Base-by-base conservation (phyloP, 2,888 invertebrate species). In the Eumerus sabulonum region DNA sequence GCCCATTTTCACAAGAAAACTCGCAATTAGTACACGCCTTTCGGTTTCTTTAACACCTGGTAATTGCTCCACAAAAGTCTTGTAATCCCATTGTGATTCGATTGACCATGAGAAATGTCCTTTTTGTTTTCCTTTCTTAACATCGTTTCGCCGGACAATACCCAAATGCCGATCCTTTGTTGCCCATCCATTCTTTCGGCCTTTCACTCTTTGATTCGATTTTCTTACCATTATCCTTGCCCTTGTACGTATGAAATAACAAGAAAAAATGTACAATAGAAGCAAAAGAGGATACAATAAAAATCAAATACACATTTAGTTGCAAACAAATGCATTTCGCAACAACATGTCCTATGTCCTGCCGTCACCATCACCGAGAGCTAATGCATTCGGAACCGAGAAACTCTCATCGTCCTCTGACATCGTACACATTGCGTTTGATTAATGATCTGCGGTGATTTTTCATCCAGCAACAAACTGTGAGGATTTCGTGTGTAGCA, bases 11-110 rank as follows among this genome's bases (percentile, higher is more conserved):
- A 68, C 74, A 70, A 60, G 73, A 79, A 70, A 63, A 72, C 11
- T 68, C 64, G 60, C 68, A 79, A 74, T 79, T 74, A 79, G 73
- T 79, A 59, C 64, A 74, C 79, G 79, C 79, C 79, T 59, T 70
- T 74, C 68, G 79, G 79, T 74, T 73, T 68, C 56, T 9, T 70
- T 74, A 74, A 67, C 79, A 79, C 79, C 79, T 79, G 79, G 79
- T 79, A 79, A 79, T 79, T 79, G 74, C 74, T 79, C 74, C 74
- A 79, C 79, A 79, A 79, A 79, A 79, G 79, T 79, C 79, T 16
- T 74, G 68, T 79, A 74, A 70, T 70, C 64, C 74, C 45, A 73
- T 79, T 79, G 79, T 74, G 48, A 64, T 54, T 63, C 60, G 11
- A 68, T 74, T 74, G 79, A 79, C 79, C 79, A 79, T 79, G 59